These are phyloP conservation scores for Sebastolobus alascanus DNA, from an alignment of 2,797 vertebrate species.

Conservation along the genomic window DNA sequence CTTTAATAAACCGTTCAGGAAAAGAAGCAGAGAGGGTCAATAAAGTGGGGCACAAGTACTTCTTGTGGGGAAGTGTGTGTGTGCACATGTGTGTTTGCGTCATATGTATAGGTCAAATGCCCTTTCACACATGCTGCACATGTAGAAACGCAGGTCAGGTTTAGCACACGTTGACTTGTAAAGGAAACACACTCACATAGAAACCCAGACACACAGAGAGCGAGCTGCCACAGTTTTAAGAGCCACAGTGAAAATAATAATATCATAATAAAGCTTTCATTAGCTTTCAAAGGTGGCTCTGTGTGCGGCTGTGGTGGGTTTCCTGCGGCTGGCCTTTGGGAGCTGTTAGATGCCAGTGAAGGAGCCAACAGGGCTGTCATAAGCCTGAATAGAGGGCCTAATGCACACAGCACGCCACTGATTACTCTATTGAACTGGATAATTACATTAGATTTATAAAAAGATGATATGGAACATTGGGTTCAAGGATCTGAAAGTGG, in stretches of 20 bases:
- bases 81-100: conserved; percentile 5
- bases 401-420: conserved; percentile 62
- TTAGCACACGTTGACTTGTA: conserved; percentile 31
- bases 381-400: conserved; percentile 54
- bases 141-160: conserved; percentile 46
- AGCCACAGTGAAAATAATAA: conserved; percentile 71
- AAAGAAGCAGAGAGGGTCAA: conserved; percentile 70
- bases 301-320: conserved; percentile 71
- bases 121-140: conserved; percentile 27
- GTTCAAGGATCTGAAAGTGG: conserved; percentile 45
- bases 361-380: conserved; percentile 63
- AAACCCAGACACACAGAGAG: conserved; percentile 26
- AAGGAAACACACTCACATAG: conserved; percentile 8
- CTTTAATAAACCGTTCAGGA: conserved; percentile 75
- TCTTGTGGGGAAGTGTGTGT: conserved; percentile 35
- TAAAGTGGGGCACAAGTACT: conserved; percentile 65
- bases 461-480: conserved; percentile 49
- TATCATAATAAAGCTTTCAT: conserved; percentile 81
- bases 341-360: conserved; percentile 59
- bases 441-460: conserved; percentile 66
- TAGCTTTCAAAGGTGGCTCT: conserved; percentile 79
- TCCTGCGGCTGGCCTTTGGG: conserved; percentile 65
- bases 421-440: conserved; percentile 70
- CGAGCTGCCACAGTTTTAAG: conserved; percentile 46
- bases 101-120: conserved; percentile 40